Evolutionary conservation across 2,888 invertebrate species (phyloP), one percentile per base, ranked within the genome.

Genomic region (Drosophila mulleri): DNA sequence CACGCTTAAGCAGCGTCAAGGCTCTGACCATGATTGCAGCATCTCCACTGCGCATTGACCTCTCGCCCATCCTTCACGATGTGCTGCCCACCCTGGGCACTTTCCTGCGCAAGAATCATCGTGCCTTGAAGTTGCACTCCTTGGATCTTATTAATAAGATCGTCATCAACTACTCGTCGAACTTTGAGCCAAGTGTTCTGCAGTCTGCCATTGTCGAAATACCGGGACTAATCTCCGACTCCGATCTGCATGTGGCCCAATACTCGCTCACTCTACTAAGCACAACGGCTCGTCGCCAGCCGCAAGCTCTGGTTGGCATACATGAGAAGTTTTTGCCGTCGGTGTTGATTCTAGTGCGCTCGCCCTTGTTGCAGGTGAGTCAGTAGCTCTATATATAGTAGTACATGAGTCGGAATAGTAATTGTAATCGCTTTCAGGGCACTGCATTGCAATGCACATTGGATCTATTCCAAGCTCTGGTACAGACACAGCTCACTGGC

Each of bases 211-310:
- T 98, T 89, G 94, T 95, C 64, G 99, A 99, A 93, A 94, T 99
- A 87, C 98, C 98, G 12, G 96, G 98, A 14, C 94, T 99, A 59
- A 95, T 99, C 77, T 97, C 96, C 88, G 99, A 99, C 93, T 95
- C 97, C 48, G 99, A 99, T 94, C 94, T 99, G 74, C 98, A 99
- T 93, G 98, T 99, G 83, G 98, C 99, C 54, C 99, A 99, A 94
- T 95, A 97, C 88, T 97, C 98, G 29, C 94, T 98, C 70, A 95
- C 96, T 62, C 94, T 98, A 59, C 94, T 98, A 62, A 97, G 97
- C 73, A 96, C 97, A 60, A 96, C 97, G 45, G 97, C 97, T 59
- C 94, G 95, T 74, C 94, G 96, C 50, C 96, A 97, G 91, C 96
- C 97, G 11, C 94, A 95, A 78, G 97, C 98, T 54, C 93, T 98